Base-by-base conservation (phyloP, 2,888 invertebrate genomes). In the Hemicrepidius hirtus region DNA sequence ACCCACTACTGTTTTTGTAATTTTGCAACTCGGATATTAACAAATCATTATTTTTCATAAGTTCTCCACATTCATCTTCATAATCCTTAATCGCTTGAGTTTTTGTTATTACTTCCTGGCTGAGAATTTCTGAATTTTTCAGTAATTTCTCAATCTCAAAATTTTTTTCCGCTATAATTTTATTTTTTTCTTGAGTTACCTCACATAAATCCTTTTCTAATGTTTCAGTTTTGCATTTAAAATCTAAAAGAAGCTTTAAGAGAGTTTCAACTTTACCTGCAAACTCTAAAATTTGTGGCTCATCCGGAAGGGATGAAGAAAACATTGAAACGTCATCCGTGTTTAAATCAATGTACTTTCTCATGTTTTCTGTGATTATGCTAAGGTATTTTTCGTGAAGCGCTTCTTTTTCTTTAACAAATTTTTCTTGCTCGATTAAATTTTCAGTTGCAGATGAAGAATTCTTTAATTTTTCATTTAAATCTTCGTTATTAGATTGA, bases 1-100 rank as follows among this genome's bases (percentile, higher is more conserved):
- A 84, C 77, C 91, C 91, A n/a, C 89, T 88, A n/a, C 87, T 87
- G 59, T 88, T 90, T 81, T 92, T 92, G 63, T 90, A 88, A 57
- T 90, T 88, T 49, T 92, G 88, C 73, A 93, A 87, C 85, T 93
- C 92, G 59, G 89, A 89, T 77, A 93, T 88, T n/a, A 93, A 85
- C 71, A 92, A 88, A 80, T 92, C 92, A 80, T 93, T 93, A 82
- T 92, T 93, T 82, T 92, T 91, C 85, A 92, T 91, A 82, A 92
- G 88, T 82, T 92, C 92, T 70, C 88, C 87, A 76, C 90, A 90
- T 85, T 93, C 92, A 24, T 88, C 84, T 75, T 89, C 88, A 50
- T 87, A 88, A 76, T 89, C 88, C 50, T 87, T 87, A 41, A 89
- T 85, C 9, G 83, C 81, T 67, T 84, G 81, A 1, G 78, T 81